Evolutionary conservation across 2,888 invertebrate species (phyloP).

Genomic region (Lobophora halterata): DNA sequence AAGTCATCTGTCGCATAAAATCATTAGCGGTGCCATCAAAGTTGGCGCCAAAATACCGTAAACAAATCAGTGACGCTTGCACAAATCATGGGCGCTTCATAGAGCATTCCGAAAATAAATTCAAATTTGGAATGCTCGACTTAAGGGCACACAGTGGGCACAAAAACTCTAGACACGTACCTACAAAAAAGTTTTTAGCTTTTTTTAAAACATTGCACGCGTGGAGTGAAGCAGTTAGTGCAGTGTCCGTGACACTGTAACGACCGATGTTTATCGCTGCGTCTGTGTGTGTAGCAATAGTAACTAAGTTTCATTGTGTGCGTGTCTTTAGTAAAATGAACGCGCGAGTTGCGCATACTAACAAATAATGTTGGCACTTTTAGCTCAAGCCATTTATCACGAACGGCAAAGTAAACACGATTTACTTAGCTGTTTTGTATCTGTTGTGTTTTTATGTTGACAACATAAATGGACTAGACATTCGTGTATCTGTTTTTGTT

Average conservation of each 20-base stretch:
- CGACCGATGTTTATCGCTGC: conserved; percentile 70
- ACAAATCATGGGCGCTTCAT: conserved; percentile 70
- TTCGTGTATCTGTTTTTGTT: too few relatives aligned
- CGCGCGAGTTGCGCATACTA: conserved; percentile 21
- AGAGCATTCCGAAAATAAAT: conserved; percentile 39
- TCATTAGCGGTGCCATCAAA: conserved; percentile 50
- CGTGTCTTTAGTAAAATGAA: conserved; percentile 29
- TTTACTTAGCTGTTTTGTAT: conserved; percentile 14
- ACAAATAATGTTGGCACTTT: conserved; percentile 27
- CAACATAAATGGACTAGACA: too few relatives aligned
- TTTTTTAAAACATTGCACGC: conserved; percentile 62
- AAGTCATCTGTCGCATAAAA: conserved; percentile 20
- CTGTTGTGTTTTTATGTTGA: not conserved
- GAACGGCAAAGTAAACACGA: conserved; percentile 17
- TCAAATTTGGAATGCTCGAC: conserved; percentile 32
- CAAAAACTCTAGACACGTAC: conserved; percentile 37
- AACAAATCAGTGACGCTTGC: conserved; percentile 39
- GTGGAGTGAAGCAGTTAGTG: conserved; percentile 68
- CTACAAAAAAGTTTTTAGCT: conserved; percentile 22
- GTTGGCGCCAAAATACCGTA: conserved; percentile 61
- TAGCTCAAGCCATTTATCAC: conserved; percentile 20
- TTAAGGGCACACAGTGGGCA: conserved; percentile 37
- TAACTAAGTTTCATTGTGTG: conserved; percentile 8
- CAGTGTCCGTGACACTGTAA: conserved; percentile 71
- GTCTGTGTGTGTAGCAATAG: conserved; percentile 14